Evolutionary conservation across 2,113 vertebrate species (phyloP), one percentile per base, ranked within the genome.

Genomic region (Astur gentilis): DNA sequence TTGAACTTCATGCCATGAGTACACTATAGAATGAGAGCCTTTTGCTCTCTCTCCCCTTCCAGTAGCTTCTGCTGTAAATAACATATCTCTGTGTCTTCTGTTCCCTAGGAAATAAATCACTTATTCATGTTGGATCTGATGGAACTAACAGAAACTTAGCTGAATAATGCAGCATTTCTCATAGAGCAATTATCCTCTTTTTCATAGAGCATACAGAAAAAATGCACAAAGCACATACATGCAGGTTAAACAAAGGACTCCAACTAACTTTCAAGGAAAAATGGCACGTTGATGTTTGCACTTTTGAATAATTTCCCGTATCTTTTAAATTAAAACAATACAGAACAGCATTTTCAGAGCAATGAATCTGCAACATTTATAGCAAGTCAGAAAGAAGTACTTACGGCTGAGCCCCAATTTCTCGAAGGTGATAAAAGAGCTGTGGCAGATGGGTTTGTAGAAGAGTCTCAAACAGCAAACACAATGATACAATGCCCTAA

Each of bases 361-460:
- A 82, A 52, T 64, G 18, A 42, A 77, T 38, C 40, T 70, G 44
- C n/a, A 94, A 36, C 23, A 40, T 23, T 10, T 77, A n/a, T 50
- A 49, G 25, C 19, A 91, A 61, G n/a, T 32, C n/a, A 70, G 52
- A 87, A 71, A 26, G 71, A 97, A 93, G 50, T 90, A 99, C 99
- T 99, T 97, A 99, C 99, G 99, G 99, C 97, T 99, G 99, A n/a
- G 99, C 99, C 50, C 98, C 99, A 15, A 99, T 99, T 98, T 99
- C 99, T 84, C 99, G 97, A 15, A 99, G 99, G 95, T 99, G 99
- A 96, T 99, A 99, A 88, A 99, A 99, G 76, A 99, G 99, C 95
- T 99, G 99, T 26, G 99, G 99, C 72, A 99, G 99, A 83, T 99
- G 98, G 3, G 98, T 98, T 97, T 99, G 99, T 55, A 99, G 98